Evolutionary conservation across 1,140 invertebrate species (phyloP).

Genomic region (Drosophila sp.): DNA sequence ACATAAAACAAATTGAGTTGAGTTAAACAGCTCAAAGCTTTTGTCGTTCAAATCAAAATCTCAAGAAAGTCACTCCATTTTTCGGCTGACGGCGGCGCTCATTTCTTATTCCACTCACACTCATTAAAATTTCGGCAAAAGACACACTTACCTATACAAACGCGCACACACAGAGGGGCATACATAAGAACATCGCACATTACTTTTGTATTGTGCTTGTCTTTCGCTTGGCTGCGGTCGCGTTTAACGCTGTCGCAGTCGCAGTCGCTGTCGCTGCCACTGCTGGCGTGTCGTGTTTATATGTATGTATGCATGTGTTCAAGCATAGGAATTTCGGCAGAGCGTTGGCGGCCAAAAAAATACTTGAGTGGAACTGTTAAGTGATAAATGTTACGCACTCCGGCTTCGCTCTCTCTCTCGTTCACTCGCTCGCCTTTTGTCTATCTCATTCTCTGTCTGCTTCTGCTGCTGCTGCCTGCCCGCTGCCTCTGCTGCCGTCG

Average conservation of each 20-base stretch:
- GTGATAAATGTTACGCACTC: constrained; percentile 54
- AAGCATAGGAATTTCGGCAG: constrained; percentile 67
- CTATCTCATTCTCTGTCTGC: constrained; percentile 3
- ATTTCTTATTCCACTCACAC: constrained; percentile 46
- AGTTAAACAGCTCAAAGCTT: background rate
- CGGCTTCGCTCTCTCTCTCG: constrained; percentile 12
- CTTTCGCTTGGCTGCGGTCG: constrained; percentile 39
- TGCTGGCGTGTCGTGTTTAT: background rate
- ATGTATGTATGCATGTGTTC: constrained; percentile 17
- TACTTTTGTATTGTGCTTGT: constrained; percentile 34
- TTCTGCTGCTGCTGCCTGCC: constrained; percentile 6
- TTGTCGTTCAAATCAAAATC: background rate
- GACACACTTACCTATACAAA: constrained; percentile 16
- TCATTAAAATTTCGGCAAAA: constrained; percentile 54
- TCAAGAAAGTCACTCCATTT: constrained; percentile 33
- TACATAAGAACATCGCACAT: constrained; percentile 39
- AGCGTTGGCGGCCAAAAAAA: constrained; percentile 43
- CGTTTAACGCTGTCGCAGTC: constrained; percentile 24
- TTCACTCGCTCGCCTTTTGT: constrained; percentile 1
- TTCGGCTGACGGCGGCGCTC: constrained; percentile 12
- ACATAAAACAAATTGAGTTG: background rate
- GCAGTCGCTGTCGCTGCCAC: constrained; percentile 11
- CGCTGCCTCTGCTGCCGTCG: constrained; percentile 11
- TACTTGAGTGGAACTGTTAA: constrained; percentile 63
- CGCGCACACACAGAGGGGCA: constrained; percentile 15